Evolutionary conservation across 2,113 vertebrate species (phyloP).

Genomic region (Sceloporus undulatus): DNA sequence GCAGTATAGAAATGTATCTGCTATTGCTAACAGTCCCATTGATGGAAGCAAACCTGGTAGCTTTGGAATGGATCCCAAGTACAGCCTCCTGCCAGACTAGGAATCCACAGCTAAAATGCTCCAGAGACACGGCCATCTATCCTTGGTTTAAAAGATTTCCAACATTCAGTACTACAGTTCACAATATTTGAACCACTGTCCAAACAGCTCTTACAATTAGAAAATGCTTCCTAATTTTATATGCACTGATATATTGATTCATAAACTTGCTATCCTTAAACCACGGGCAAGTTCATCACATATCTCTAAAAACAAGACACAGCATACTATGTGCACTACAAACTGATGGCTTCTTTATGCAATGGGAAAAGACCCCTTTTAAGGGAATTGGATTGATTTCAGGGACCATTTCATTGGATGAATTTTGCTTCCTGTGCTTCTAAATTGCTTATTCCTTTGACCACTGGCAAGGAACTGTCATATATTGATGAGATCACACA

Average conservation of each 20-base stretch:
- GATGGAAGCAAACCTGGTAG: no score
- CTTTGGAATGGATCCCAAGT: no score
- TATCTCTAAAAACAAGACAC: background rate
- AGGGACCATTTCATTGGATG: slow-evolving; percentile 38
- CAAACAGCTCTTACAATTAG: background rate
- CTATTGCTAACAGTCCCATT: no score
- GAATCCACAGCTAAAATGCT: no score
- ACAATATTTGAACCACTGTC: no score
- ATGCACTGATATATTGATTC: slow-evolving; percentile 40
- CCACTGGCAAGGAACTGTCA: slow-evolving; percentile 25
- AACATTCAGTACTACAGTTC: no score
- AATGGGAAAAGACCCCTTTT: background rate
- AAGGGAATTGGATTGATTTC: slow-evolving; percentile 20
- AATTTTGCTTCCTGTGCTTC: background rate
- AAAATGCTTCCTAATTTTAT: background rate
- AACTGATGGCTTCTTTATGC: slow-evolving; percentile 28
- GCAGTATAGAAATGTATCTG: no score
- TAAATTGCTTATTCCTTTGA: background rate
- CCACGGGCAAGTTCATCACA: slow-evolving; percentile 35
- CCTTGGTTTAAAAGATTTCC: no score
- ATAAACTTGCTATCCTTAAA: slow-evolving; percentile 16
- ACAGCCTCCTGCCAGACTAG: no score
- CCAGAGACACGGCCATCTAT: no score
- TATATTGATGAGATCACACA: slow-evolving; percentile 4
- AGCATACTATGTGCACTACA: slow-evolving; percentile 23